These are phyloP conservation scores for Ommatoiulus sabulosus DNA, from an alignment of 2,888 invertebrate species.

Conservation along the genomic window DNA sequence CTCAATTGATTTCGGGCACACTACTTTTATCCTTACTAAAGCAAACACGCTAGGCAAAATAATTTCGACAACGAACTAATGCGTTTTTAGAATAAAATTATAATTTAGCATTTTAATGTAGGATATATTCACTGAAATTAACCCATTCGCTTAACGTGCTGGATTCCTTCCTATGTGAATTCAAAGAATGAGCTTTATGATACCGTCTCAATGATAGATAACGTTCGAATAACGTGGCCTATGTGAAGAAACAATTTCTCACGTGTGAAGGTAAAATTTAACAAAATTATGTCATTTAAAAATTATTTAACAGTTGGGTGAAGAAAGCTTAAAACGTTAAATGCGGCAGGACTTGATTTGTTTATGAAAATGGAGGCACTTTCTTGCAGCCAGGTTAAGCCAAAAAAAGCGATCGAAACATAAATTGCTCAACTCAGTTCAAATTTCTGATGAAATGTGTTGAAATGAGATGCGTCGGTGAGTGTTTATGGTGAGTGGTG, in stretches of 20 bases:
- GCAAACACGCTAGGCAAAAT: neutral
- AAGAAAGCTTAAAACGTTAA: neutral
- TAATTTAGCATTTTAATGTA: too few relatives aligned
- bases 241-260: neutral
- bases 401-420: neutral
- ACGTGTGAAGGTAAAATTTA: neutral
- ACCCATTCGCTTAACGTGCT: neutral
- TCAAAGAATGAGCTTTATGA: neutral
- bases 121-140: too few relatives aligned
- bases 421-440: neutral
- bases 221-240: neutral
- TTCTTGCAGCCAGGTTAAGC: constrained; percentile 50
- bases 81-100: too few relatives aligned
- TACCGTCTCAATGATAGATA: neutral
- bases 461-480: constrained; percentile 17
- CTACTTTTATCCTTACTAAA: too few relatives aligned
- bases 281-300: neutral
- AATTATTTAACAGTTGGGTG: neutral
- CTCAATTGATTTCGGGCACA: too few relatives aligned
- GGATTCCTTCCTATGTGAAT: neutral
- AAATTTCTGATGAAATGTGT: neutral
- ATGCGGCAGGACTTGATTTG: constrained; percentile 47
- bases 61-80: neutral
- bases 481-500: constrained; percentile 26
- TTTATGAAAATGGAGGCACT: constrained; percentile 51